Evolutionary conservation across 2,797 vertebrate genomes (phyloP).

Genomic region (Pipistrellus pygmaeus): DNA sequence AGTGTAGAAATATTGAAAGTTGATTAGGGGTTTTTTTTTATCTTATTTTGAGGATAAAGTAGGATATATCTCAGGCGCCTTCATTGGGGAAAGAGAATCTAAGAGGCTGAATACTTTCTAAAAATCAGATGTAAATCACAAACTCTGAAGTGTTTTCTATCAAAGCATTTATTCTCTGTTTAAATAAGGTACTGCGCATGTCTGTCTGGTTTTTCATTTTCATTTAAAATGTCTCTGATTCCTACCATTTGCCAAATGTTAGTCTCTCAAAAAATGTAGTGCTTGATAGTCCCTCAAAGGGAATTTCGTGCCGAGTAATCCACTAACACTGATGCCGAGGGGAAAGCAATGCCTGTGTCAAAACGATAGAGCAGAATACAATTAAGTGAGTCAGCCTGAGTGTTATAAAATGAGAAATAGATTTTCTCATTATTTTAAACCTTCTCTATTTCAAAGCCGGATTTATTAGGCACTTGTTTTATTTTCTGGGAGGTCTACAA

Average conservation of each 20-base stretch:
- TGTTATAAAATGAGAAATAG: constrained; percentile 55
- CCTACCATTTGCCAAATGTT: constrained; percentile 36
- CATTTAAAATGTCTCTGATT: constrained; percentile 35
- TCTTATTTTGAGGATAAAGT: not conserved
- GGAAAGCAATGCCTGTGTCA: constrained; percentile 33
- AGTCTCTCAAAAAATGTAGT: constrained; percentile 16
- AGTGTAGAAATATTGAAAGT: not conserved
- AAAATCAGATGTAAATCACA: constrained; percentile 30
- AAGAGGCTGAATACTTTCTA: not conserved
- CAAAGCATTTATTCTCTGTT: not conserved
- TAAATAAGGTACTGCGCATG: constrained; percentile 46
- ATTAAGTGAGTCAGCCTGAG: constrained; percentile 53
- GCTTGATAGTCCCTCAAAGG: not conserved
- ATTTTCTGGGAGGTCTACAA: not conserved
- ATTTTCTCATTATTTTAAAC: constrained; percentile 58
- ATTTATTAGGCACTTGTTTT: constrained; percentile 39
- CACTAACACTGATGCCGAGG: not conserved
- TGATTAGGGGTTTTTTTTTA: not conserved
- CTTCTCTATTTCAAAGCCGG: not conserved
- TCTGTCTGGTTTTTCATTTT: constrained; percentile 25
- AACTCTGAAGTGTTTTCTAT: constrained; percentile 3
- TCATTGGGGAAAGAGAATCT: not conserved
- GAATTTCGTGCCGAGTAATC: constrained; percentile 51
- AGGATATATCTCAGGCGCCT: not conserved
- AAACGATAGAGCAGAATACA: constrained; percentile 33